phyloP scores from a whole-genome alignment of 37 sponge, comb jelly and placozoan genomes.

The Dysidea cf. avara region DNA sequence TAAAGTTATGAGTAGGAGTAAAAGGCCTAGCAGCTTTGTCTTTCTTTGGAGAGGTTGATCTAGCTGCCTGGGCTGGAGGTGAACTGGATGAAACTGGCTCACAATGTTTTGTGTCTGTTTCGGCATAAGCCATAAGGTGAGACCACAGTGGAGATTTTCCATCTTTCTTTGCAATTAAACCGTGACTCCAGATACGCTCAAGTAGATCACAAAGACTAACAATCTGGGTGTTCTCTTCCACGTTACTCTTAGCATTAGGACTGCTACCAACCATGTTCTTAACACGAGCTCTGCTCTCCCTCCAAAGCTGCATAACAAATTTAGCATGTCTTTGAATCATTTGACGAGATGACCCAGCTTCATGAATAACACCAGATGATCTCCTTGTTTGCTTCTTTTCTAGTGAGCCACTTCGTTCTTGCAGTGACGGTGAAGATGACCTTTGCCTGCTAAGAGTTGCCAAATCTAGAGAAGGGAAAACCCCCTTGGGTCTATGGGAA shows the following conservation, averaged over 20 bases:
- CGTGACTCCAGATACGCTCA: conserved; percentile 96
- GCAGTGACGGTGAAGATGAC: no score
- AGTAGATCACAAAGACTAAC: conserved; percentile 89
- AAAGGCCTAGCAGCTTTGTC: neutral
- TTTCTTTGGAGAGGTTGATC: neutral
- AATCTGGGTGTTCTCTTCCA: conserved; percentile 97
- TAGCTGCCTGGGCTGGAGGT: no score
- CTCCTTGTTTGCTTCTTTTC: no score
- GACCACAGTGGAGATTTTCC: conserved; percentile 77
- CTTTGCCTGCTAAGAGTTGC: no score
- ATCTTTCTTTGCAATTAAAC: no score
- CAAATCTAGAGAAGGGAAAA: conserved; percentile 16
- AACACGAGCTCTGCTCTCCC: conserved; percentile 69
- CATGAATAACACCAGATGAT: neutral
- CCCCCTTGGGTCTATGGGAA: no score
- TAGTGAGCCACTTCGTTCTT: no score
- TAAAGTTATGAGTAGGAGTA: conserved; percentile 21
- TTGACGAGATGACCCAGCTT: neutral
- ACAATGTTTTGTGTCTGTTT: no score
- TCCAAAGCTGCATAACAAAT: conserved; percentile 73
- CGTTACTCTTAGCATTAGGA: conserved; percentile 39
- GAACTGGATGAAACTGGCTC: no score
- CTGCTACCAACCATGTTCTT: conserved; percentile 79
- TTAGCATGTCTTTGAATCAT: conserved; percentile 62
- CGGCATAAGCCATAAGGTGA: conserved; percentile 73